Evolutionary conservation across 2,113 vertebrate genomes (phyloP), one percentile per base, ranked within the genome.

Genomic region (Corvus cornix): DNA sequence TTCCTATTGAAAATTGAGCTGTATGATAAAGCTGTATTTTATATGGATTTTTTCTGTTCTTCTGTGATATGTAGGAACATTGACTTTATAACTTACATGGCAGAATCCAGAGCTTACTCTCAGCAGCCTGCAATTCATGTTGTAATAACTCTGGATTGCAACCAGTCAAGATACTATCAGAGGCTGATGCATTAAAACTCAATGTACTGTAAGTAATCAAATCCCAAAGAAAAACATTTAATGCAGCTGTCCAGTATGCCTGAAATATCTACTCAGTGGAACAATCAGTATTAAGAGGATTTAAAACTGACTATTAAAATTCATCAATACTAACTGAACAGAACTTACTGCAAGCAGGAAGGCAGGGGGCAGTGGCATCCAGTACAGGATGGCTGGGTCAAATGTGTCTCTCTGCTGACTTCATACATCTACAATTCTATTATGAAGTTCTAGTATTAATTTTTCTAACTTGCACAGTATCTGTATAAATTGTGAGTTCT

Each of bases 181-280:
- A 46, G 64, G 44, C 90, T 95, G 76, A 95, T 87, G 39, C 56
- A 90, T 96, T 93, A 78, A 92, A 89, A 55, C 69, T 73, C 89
- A 91, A 41, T 84, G 51, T 84, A 66, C 66, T 84, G 28, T 87
- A 89, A 82, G 53, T 84, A 89, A 89, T 87, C 87, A 94, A 84
- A 91, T 87, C 56, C 44, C 49, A 78, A 66, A 91, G 82, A 85
- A 94, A 96, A 93, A 60, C 26, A 87, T 92, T 90, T 87, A 95
- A 84, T 96, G 58, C 31, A 82, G n/a, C 74, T 91, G 53, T 82
- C 87, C 31, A 62, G 31, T 35, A 20, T 91, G 44, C 73, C 84
- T 92, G 77, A 94, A 91, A 82, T 82, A 75, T 58, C 66, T 95
- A 39, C 51, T 53, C 52, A 75, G 44, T 49, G 79, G 37, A 84